Percentiles rank a stretch among this genome's conserved stretches.
These are phyloP conservation scores for Arenaria interpres DNA, from an alignment of 2,113 vertebrate species.

Conservation along the genomic window DNA sequence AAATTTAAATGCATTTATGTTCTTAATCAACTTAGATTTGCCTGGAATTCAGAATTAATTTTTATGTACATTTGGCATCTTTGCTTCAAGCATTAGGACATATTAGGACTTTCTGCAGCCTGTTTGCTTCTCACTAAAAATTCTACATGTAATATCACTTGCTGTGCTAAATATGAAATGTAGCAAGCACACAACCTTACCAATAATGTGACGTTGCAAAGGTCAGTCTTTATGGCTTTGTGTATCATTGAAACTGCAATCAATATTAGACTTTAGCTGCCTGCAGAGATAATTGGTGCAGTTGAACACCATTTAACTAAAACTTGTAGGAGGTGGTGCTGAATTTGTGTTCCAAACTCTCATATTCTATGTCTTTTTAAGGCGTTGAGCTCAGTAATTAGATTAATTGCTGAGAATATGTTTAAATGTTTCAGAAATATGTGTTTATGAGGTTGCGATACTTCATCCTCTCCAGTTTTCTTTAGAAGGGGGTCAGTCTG, in stretches of 20 bases:
- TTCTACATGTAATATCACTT: not conserved
- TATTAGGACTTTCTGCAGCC: not conserved
- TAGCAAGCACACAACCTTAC: not conserved
- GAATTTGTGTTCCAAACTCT: not conserved
- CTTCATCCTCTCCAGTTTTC: not conserved
- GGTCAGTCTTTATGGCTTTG: not conserved
- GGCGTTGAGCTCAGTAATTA: not conserved
- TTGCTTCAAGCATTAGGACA: not conserved
- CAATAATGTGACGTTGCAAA: not conserved
- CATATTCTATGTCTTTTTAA: not conserved
- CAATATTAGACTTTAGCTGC: not conserved
- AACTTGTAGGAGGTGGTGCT: not conserved
- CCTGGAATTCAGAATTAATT: not conserved
- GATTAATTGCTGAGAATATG: not conserved
- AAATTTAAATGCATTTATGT: not conserved
- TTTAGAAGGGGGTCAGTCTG: not conserved
- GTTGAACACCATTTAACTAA: not conserved
- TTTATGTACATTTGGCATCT: not conserved
- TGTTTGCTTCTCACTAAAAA: not conserved
- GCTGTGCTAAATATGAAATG: not conserved
- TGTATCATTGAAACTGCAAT: not conserved
- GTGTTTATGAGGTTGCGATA: not conserved
- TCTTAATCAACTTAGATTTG: not conserved
- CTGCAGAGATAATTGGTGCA: not conserved
- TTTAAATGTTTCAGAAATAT: not conserved